Conservation (phyloP, 2,797 vertebrate species). For the Acropternis orthonyx region DNA sequence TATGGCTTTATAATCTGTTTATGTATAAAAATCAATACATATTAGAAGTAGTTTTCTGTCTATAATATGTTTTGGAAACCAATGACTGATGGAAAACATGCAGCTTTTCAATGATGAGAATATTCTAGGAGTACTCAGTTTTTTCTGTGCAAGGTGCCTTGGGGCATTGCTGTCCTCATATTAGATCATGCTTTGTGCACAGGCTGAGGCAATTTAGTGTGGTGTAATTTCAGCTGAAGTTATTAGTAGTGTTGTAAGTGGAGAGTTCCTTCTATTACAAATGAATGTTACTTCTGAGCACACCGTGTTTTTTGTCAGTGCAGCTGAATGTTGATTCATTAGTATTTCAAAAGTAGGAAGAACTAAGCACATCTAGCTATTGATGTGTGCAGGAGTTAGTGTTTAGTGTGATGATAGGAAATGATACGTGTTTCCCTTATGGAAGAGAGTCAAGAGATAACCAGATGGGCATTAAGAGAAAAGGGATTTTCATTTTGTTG, state of each 20-base stretch:
- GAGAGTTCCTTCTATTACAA: background rate
- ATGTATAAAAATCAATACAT: background rate
- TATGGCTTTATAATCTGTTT: background rate
- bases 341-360: background rate
- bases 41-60: background rate
- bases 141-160: background rate
- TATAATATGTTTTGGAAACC: background rate
- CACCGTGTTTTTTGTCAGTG: background rate
- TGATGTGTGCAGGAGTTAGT: background rate
- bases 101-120: background rate
- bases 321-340: background rate
- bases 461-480: background rate
- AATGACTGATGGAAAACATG: background rate
- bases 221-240: slow-evolving; percentile 11
- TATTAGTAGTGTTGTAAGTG: background rate
- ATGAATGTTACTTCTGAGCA: background rate
- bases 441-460: background rate
- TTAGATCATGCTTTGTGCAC: background rate
- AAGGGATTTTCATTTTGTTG: background rate
- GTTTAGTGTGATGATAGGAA: background rate
- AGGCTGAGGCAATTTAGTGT: background rate
- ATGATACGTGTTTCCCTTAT: background rate
- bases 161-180: background rate
- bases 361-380: background rate
- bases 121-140: background rate